Percentiles rank a stretch among this genome's conserved stretches.
phyloP scores from a whole-genome alignment of 2,113 vertebrate species.

The Actinemys pallida region DNA sequence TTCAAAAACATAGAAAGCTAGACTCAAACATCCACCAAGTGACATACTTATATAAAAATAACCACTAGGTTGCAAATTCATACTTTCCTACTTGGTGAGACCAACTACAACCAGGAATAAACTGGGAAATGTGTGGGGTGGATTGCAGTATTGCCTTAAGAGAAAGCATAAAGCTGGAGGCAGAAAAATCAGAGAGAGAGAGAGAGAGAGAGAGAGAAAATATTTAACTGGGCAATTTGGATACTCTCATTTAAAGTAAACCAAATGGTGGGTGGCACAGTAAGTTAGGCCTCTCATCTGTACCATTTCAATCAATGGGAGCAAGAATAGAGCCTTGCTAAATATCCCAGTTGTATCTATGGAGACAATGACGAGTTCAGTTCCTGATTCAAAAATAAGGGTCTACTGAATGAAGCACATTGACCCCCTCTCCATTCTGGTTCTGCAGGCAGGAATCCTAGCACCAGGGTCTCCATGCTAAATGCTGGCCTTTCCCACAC shows the following conservation, averaged over 20 bases:
- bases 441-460: neutral
- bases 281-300: neutral
- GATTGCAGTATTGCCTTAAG: constrained; percentile 70
- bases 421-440: fast-evolving
- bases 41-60: constrained; percentile 83
- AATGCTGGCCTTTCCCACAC: neutral
- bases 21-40: constrained; percentile 81
- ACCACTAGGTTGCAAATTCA: constrained; percentile 82
- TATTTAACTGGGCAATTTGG: constrained; percentile 35
- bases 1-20: constrained; percentile 82
- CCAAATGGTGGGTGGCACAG: constrained; percentile 36
- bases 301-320: neutral
- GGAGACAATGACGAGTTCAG: fast-evolving
- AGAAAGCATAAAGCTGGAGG: constrained; percentile 65
- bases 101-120: constrained; percentile 82
- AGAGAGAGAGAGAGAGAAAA: constrained; percentile 19
- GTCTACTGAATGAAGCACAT: neutral
- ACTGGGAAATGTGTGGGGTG: constrained; percentile 77
- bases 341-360: neutral
- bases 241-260: constrained; percentile 9
- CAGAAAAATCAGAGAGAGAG: constrained; percentile 61
- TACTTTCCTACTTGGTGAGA: constrained; percentile 84
- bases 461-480: neutral
- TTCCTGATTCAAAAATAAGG: neutral
- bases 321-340: neutral